A percentile compares a stretch with the other conserved stretches of the same genome.
Evolutionary conservation across 2,113 vertebrate genomes (phyloP).

Genomic region (Chlorocebus sabaeus): DNA sequence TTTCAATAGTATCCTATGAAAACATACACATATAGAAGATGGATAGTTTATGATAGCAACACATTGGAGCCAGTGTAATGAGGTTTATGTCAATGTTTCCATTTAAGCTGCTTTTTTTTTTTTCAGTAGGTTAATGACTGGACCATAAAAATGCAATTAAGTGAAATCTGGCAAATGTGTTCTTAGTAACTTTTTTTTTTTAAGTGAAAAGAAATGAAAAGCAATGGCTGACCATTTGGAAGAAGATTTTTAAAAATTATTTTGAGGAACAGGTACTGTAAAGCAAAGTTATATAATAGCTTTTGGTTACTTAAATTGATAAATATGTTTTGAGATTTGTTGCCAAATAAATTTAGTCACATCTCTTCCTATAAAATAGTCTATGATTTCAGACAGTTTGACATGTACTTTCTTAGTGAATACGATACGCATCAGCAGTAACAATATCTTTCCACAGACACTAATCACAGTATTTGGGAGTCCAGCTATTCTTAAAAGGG

Average conservation of each 20-base stretch:
- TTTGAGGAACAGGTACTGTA: conserved; percentile 73
- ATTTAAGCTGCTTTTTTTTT: conserved; percentile 78
- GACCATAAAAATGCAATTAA: conserved; percentile 83
- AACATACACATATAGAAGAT: conserved; percentile 77
- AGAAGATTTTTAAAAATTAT: conserved; percentile 76
- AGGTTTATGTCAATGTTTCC: conserved; percentile 86
- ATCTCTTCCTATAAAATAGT: conserved; percentile 40
- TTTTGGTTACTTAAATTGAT: conserved; percentile 74
- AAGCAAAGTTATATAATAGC: conserved; percentile 74
- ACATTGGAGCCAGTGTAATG: conserved; percentile 83
- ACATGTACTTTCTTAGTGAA: not conserved
- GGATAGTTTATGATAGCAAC: conserved; percentile 82
- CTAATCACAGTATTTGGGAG: not conserved
- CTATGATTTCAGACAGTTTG: conserved; percentile 15
- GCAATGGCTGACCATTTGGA: conserved; percentile 77
- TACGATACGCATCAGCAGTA: not conserved
- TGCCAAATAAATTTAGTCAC: conserved; percentile 49
- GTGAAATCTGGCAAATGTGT: conserved; percentile 82
- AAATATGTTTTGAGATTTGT: conserved; percentile 69
- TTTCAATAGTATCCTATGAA: conserved; percentile 81
- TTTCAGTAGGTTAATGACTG: conserved; percentile 81
- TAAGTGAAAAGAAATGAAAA: conserved; percentile 62
- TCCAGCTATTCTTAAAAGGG: not conserved
- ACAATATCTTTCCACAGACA: not conserved
- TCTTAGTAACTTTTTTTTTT: conserved; percentile 79